Conservation (phyloP, 1,140 invertebrate genomes). For the Periplaneta americana region DNA sequence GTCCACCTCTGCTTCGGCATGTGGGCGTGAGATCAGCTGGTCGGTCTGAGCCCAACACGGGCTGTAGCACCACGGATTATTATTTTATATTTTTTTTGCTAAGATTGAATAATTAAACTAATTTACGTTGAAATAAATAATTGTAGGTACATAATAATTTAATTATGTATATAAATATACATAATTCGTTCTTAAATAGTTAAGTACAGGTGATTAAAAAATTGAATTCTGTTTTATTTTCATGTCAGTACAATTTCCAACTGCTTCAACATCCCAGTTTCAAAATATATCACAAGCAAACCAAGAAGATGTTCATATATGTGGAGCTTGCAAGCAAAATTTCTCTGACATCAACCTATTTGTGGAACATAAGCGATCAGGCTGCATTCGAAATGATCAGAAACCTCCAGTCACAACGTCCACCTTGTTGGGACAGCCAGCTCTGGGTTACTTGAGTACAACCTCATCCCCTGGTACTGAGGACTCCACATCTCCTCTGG, state of each 20-base stretch:
- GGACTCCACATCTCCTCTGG: background rate
- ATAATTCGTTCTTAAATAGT: too few species aligned
- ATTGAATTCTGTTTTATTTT: background rate
- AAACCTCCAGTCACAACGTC: background rate
- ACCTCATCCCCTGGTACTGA: background rate
- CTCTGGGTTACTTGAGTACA: background rate
- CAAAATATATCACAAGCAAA: background rate
- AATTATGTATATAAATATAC: too few species aligned
- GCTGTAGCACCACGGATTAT: too few species aligned
- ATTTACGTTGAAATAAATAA: too few species aligned
- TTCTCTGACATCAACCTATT: slow-evolving; percentile 32
- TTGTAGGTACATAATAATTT: too few species aligned
- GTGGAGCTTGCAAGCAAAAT: slow-evolving; percentile 30
- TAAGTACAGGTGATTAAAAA: too few species aligned
- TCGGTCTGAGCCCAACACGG: too few species aligned
- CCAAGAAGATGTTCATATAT: slow-evolving; percentile 33
- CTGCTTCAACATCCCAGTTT: background rate
- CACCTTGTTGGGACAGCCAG: background rate
- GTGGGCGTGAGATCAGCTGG: too few species aligned
- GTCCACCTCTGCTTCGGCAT: too few species aligned
- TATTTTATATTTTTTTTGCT: too few species aligned
- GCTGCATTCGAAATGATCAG: background rate
- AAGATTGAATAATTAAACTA: too few species aligned
- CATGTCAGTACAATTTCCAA: slow-evolving; percentile 12
- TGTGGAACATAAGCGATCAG: slow-evolving; percentile 28